Base-by-base conservation (phyloP, 2,797 vertebrate genomes). In the Neosalanx taihuensis region DNA sequence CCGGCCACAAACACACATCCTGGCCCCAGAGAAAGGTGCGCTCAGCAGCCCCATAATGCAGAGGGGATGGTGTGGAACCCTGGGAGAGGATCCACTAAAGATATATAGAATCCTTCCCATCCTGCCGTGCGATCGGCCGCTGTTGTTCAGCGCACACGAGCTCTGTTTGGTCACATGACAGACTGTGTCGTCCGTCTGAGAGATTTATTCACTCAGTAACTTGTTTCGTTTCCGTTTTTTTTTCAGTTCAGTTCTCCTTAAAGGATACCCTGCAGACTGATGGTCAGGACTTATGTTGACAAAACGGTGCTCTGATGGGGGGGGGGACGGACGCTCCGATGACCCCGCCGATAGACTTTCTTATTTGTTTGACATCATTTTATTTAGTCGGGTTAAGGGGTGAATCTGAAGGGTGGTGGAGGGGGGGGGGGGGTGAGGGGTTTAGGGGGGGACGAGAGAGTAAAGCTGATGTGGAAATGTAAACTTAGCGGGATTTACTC, bases 1-100 rank as follows among this genome's bases (percentile, higher is more conserved):
- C 86, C 86, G 91, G 91, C 86, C 93, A 93, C 92, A 92, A 94
- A 95, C 93, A 93, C 93, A 92, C 93, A 93, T 94, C 94, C 92
- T 93, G 91, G 92, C 93, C 63, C 69, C 71, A 64, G 23, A 64
- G 23, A 64, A 15, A 58, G 70, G 23, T 59, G 41, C 31, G 18
- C 57, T 29, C 26, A 17, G 33, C 33, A 41, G 29, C 51, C 64
- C 64, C 41, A 53, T 29, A 12, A 51, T 30, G 23, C 33, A 6
- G 51, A 41, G 18, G 67, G 66, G 71, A 17, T 53, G 51, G 15
- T 53, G 18, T 18, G 51, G 51, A 15, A 53, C 51, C 64, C 5
- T 18, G 64, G 66, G 71, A 72, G 76, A 71, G 72, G 31, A 72
- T 70, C 70, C 73, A 71, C 72, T 59, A 35, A 75, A 79, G 72